Percentiles rank a stretch among this genome's conserved stretches.
phyloP scores from a whole-genome alignment of 35 echinoderm and acorn worm genomes.

The Strongylocentrotus purpuratus region DNA sequence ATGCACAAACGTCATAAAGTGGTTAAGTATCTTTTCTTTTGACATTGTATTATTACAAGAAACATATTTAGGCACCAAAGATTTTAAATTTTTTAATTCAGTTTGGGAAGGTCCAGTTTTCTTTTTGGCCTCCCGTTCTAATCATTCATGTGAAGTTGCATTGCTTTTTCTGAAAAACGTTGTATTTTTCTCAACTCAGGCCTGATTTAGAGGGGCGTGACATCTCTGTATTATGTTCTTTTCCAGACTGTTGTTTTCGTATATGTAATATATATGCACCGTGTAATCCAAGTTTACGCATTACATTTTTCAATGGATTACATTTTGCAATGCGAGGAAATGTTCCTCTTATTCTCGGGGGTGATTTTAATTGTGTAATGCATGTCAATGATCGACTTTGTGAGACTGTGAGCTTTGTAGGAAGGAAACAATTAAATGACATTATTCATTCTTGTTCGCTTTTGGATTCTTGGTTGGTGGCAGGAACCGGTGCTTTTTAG shows the following conservation, averaged over 20 bases:
- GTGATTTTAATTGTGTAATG: constrained; percentile 42
- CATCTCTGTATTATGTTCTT: constrained; percentile 11
- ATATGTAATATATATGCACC: constrained; percentile 45
- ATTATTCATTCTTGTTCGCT: neutral
- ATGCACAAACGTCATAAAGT: neutral
- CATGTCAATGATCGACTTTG: neutral
- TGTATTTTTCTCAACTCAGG: constrained; percentile 47
- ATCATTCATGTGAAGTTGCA: constrained; percentile 52
- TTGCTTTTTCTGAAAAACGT: constrained; percentile 17
- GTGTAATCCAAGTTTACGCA: neutral
- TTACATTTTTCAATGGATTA: no score
- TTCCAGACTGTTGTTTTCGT: constrained; percentile 24
- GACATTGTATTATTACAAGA: constrained; percentile 57
- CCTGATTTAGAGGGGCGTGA: constrained; percentile 28
- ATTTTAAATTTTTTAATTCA: constrained; percentile 31
- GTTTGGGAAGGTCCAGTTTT: no score
- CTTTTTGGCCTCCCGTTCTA: neutral
- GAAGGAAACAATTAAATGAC: neutral
- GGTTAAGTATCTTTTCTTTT: constrained; percentile 35
- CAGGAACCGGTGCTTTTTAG: neutral
- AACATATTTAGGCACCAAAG: constrained; percentile 26
- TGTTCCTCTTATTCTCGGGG: neutral
- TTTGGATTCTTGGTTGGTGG: neutral
- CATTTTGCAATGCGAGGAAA: neutral
- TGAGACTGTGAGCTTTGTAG: constrained; percentile 32